A percentile compares a stretch with the other conserved stretches of the same genome.
phyloP scores from a whole-genome alignment of 2,797 vertebrate species.

The Otolemur crassicaudatus region DNA sequence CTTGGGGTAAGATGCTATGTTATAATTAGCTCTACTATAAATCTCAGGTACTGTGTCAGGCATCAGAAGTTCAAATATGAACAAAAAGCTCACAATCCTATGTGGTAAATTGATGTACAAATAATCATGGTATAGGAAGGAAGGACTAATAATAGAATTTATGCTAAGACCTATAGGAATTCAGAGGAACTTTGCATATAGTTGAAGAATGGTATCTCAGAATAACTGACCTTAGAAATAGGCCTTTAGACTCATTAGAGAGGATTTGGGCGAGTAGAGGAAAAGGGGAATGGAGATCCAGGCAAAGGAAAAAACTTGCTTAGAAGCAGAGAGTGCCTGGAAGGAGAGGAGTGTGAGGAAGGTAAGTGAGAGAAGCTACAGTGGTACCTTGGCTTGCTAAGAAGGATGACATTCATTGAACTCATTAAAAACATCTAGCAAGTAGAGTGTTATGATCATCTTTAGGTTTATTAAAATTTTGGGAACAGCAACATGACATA shows the following conservation, averaged over 20 bases:
- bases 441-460: not conserved
- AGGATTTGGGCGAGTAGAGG: not conserved
- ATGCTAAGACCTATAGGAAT: not conserved
- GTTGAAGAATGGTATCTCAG: not conserved
- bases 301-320: not conserved
- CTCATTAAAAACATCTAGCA: not conserved
- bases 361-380: not conserved
- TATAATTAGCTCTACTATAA: not conserved
- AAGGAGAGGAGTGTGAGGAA: not conserved
- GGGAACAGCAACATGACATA: not conserved
- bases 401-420: not conserved
- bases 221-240: not conserved
- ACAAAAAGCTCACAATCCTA: not conserved
- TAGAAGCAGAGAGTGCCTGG: not conserved
- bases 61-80: constrained; percentile 8
- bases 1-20: not conserved
- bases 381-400: not conserved
- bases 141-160: not conserved
- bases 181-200: not conserved
- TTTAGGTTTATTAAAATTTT: constrained; percentile 30
- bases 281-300: not conserved
- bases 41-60: not conserved
- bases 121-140: not conserved
- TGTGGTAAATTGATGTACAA: not conserved
- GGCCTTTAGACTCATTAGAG: not conserved